Conservation (phyloP, 2,797 vertebrate genomes). For the Scyliorhinus canicula region DNA sequence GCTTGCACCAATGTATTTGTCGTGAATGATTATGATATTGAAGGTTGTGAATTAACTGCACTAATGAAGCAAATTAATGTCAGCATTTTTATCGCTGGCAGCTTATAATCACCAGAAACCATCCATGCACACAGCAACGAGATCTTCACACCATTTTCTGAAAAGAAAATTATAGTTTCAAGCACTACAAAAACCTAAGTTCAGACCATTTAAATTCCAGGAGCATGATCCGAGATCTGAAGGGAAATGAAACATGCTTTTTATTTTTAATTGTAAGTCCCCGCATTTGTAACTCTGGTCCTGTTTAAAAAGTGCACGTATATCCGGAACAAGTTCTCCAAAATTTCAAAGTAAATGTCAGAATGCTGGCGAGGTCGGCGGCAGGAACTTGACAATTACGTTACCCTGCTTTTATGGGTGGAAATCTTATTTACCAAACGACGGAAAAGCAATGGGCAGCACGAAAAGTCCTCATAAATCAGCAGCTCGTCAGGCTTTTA, state of each 20-base stretch:
- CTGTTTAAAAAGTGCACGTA: neutral
- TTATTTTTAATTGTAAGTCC: neutral
- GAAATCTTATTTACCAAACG: neutral
- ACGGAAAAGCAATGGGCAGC: neutral
- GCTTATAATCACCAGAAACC: slow-evolving; percentile 12
- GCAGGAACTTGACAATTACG: neutral
- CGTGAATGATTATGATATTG: neutral
- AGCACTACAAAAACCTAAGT: neutral
- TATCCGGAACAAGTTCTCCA: neutral
- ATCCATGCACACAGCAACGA: neutral
- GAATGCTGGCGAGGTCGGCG: neutral
- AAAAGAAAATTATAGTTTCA: neutral
- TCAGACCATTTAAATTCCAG: neutral
- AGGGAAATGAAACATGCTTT: neutral
- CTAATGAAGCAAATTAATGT: neutral
- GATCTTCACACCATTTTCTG: neutral
- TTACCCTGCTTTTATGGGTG: neutral
- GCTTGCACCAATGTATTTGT: neutral
- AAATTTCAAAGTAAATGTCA: slow-evolving; percentile 26
- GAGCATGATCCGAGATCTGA: neutral
- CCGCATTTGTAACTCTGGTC: neutral
- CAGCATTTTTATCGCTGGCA: neutral
- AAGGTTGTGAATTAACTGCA: neutral
- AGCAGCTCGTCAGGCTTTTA: neutral
- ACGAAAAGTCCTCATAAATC: neutral